Base-by-base conservation (phyloP, 2,797 vertebrate species). In the Syngnathus rostellatus region DNA sequence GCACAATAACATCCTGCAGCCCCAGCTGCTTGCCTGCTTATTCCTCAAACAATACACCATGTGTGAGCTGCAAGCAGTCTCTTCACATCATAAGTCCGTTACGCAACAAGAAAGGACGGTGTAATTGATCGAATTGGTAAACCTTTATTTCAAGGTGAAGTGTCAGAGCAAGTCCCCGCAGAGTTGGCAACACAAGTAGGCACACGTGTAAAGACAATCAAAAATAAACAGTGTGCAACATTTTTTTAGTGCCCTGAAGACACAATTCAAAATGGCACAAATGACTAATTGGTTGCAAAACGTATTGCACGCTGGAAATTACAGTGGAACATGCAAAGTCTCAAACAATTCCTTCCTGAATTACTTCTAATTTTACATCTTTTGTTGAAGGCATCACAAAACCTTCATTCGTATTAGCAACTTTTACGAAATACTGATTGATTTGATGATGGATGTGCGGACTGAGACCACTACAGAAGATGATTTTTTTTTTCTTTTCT, bases 141-240 rank as follows among this genome's bases (percentile, higher is more conserved):
- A 90, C 79, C 88, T 96, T 98, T 97, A 96, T 96, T 98, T 89
- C 85, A 91, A 93, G 93, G 92, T 91, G 90, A 84, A 67, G 90
- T 94, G 92, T 83, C 87, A 90, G 84, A 91, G 84, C 89, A 92
- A 88, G 91, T 62, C 21, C 12, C 60, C 25, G 41, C 40, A 25
- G 41, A 45, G 21, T 45, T 62, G 40, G 31, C 21, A 45, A 10
- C 39, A 90, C 86, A 85, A 88, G 87, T 78, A 81, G 91, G 87
- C 37, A 84, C 88, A 93, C 91, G 82, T 89, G 86, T 88, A 90
- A 89, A 87, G 81, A 80, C 80, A 71, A 77, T 81, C 81, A 82
- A 83, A 86, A 89, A 84, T 85, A 72, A 72, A 89, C 85, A 86
- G 79, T 89, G 89, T 91, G 88, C 86, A 48, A 75, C 83, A 77